Percentiles rank a stretch among this genome's conserved stretches.
Evolutionary conservation across 2,113 vertebrate species (phyloP).

Genomic region (Campylomormyrus numenius): DNA sequence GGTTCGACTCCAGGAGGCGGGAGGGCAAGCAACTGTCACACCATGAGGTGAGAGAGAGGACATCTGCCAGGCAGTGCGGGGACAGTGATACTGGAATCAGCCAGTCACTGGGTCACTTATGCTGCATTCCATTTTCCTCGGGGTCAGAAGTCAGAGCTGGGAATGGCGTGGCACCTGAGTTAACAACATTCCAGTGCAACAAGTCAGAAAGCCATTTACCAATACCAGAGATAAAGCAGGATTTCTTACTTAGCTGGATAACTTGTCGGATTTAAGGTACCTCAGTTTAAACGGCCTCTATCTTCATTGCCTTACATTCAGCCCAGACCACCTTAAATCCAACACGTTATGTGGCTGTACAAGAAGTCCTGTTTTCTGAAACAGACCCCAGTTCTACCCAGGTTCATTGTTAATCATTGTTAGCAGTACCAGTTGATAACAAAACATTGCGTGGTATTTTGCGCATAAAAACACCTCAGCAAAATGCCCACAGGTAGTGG

Average conservation of each 20-base stretch:
- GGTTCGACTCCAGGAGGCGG: conserved; percentile 84
- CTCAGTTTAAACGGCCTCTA: neutral
- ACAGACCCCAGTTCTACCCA: neutral
- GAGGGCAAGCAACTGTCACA: conserved; percentile 90
- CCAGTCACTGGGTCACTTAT: neutral
- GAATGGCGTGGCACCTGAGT: neutral
- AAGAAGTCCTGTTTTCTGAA: neutral
- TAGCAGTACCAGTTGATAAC: neutral
- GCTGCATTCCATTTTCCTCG: neutral
- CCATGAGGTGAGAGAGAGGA: conserved; percentile 75
- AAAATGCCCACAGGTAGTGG: neutral
- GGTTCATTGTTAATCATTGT: neutral
- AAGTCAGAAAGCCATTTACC: neutral
- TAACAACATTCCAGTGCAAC: neutral
- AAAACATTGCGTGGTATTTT: neutral
- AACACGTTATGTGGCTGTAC: neutral
- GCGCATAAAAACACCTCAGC: neutral
- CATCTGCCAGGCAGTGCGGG: neutral
- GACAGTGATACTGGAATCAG: neutral
- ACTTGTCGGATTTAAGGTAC: neutral
- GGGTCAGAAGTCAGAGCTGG: too few species aligned
- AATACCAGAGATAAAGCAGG: neutral
- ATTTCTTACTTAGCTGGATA: neutral
- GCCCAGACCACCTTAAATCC: neutral
- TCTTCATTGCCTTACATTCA: neutral